Percentiles rank a stretch among this genome's conserved stretches.
These are phyloP conservation scores for Leptarthrus brevirostris DNA, from an alignment of 2,888 invertebrate genomes.

Conservation along the genomic window DNA sequence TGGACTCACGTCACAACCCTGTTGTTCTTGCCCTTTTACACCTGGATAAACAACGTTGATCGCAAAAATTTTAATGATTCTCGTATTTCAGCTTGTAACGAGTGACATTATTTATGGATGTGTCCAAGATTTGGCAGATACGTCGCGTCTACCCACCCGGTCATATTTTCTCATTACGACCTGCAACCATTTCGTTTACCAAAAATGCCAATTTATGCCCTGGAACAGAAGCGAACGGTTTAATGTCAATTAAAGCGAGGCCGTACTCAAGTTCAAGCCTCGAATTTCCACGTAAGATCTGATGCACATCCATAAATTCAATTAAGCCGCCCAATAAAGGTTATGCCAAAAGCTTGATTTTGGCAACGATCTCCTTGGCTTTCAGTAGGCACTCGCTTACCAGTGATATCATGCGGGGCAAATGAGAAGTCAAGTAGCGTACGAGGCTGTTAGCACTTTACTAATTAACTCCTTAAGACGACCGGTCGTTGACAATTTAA, in stretches of 20 bases:
- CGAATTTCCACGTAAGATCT: too few species aligned
- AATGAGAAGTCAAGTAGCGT: background rate
- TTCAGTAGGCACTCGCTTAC: background rate
- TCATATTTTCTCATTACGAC: background rate
- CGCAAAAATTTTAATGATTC: too few species aligned
- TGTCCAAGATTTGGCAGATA: background rate
- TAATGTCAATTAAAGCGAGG: too few species aligned
- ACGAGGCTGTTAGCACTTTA: background rate
- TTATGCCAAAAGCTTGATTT: background rate
- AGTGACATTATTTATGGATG: background rate
- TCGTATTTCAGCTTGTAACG: too few species aligned
- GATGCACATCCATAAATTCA: background rate
- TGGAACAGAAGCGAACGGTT: too few species aligned
- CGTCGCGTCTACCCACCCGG: too few species aligned
- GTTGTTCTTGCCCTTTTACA: too few species aligned
- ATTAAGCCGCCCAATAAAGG: background rate
- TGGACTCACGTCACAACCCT: too few species aligned
- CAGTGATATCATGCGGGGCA: background rate
- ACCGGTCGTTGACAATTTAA: slow-evolving; percentile 1
- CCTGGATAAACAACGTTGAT: too few species aligned
- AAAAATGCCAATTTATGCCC: background rate
- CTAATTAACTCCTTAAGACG: background rate
- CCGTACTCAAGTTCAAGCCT: background rate
- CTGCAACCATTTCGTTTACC: background rate
- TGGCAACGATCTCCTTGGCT: background rate